Evolutionary conservation across 2,888 invertebrate genomes (phyloP), one percentile per base, ranked within the genome.

Genomic region (Epirrhoe alternata): DNA sequence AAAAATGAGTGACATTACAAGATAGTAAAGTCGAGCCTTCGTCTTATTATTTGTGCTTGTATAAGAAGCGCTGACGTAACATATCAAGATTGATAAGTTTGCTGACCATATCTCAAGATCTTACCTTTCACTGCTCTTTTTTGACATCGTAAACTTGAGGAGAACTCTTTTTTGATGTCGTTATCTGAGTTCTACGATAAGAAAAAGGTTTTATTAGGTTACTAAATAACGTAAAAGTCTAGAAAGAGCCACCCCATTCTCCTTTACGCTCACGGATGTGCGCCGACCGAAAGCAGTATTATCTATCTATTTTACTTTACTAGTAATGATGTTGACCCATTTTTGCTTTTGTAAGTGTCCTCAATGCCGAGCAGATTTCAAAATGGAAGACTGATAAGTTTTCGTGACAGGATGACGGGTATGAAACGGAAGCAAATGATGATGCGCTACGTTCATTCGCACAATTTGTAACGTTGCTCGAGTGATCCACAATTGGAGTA

Each of bases 401-500:
- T 59, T 64, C 64, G 61, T 61, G 68, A 53, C 68, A 64, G 68
- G 61, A 64, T 60, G 70, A 52, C 47, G 47, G 58, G 47, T 50
- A 50, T 57, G 52, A 63, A 69, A 54, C 72, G 72, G 72, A 72
- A 71, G 61, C 50, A 50, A 61, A 64, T 71, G 68, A 69, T 74
- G 71, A 74, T 73, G 70, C 68, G 68, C 73, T 71, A 63, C 69
- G 71, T 74, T 71, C 68, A 74, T 77, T 71, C 74, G 74, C 73
- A 77, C 77, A 75, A 73, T 74, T 72, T 76, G 69, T 73, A 74
- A 69, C 77, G 76, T 73, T 79, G 81, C 78, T 77, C 78, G 80
- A 75, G 77, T 75, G 79, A 80, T 78, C 78, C 72, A 76, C 81
- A 86, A 88, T 86, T 88, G 86, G 80, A 81, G 74, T 77, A 75